phyloP scores from a whole-genome alignment of 2,797 vertebrate genomes.

The Thaleichthys pacificus region DNA sequence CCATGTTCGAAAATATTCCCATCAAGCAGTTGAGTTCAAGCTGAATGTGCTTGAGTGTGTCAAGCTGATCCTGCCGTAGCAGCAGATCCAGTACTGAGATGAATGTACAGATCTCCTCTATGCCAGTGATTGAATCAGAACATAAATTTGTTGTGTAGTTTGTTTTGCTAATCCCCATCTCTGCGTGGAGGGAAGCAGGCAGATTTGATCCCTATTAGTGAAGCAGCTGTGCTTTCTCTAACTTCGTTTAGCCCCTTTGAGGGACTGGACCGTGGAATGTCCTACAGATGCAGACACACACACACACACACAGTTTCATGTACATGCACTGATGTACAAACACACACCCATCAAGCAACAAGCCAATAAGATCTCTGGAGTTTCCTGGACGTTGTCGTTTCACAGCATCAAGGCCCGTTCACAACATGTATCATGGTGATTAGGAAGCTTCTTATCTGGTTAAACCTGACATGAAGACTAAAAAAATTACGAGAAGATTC shows the following conservation, averaged over 20 bases:
- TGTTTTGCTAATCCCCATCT: constrained; percentile 20
- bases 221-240: constrained; percentile 27
- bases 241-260: constrained; percentile 35
- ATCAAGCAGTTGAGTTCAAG: too few species aligned
- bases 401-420: background rate
- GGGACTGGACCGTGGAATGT: constrained; percentile 17
- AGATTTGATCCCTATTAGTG: constrained; percentile 3
- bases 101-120: background rate
- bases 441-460: background rate
- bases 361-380: constrained; percentile 21
- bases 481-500: background rate
- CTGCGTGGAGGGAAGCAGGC: background rate
- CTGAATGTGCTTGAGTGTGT: background rate
- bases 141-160: constrained; percentile 8
- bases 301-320: constrained; percentile 10
- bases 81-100: background rate
- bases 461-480: background rate
- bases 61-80: background rate
- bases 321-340: constrained; percentile 11
- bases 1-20: too few species aligned
- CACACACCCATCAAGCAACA: constrained; percentile 4
- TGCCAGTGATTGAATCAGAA: constrained; percentile 2
- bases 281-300: constrained; percentile 19
- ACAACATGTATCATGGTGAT: background rate
- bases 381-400: background rate